phyloP scores from a whole-genome alignment of 2,888 invertebrate species.

The Macroteleia sp. region DNA sequence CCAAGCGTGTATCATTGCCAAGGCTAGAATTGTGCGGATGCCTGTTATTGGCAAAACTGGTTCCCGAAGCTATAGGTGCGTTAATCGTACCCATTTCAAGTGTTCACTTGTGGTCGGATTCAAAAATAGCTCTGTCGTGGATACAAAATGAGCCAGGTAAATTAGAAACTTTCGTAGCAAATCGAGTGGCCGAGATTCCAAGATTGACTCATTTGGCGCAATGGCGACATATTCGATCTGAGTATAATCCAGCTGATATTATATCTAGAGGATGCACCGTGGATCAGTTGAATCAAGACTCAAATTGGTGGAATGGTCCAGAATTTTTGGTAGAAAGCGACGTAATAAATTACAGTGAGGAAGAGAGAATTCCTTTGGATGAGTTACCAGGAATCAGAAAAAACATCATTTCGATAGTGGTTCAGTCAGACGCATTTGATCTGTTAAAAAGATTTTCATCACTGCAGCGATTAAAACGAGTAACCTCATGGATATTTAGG shows the following conservation, averaged over 20 bases:
- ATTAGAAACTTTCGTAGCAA: no score
- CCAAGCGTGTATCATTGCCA: not conserved
- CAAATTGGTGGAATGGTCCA: conserved; percentile 4
- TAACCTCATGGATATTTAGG: not conserved
- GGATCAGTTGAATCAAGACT: no score
- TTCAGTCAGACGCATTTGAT: not conserved
- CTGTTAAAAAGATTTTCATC: not conserved
- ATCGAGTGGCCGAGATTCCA: no score
- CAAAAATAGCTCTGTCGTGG: conserved; percentile 5
- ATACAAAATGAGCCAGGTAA: no score
- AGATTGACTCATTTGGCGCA: no score
- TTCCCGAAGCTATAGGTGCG: not conserved
- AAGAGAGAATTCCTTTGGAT: not conserved
- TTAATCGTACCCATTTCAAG: not conserved
- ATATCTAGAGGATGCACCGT: no score
- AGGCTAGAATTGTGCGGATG: not conserved
- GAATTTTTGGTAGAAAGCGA: not conserved
- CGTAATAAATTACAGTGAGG: not conserved
- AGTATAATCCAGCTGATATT: no score
- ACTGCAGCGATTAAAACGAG: not conserved
- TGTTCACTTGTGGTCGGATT: not conserved
- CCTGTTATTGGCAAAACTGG: not conserved
- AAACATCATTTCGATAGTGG: not conserved
- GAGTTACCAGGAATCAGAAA: not conserved
- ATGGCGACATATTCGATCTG: no score